phyloP scores from a whole-genome alignment of 2,888 invertebrate genomes.

The Microctonus aethiopoides region DNA sequence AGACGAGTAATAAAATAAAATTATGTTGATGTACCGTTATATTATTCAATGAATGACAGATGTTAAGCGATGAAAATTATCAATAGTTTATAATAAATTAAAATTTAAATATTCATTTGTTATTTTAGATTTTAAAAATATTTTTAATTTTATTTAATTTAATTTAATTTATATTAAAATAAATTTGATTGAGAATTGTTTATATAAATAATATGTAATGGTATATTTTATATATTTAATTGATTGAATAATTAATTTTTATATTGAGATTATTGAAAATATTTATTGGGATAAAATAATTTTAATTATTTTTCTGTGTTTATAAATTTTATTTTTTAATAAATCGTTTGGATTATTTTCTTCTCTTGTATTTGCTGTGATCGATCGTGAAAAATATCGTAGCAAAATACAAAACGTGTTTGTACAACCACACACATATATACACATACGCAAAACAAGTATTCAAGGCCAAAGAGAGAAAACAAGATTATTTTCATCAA shows the following conservation, averaged over 20 bases:
- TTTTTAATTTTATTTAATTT: too few species aligned
- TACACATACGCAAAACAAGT: constrained; percentile 27
- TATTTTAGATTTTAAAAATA: too few species aligned
- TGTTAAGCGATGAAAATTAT: background rate
- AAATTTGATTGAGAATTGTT: too few species aligned
- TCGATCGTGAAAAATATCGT: constrained; percentile 1
- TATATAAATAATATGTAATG: too few species aligned
- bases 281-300: too few species aligned
- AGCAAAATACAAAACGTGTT: constrained; percentile 13
- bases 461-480: constrained; percentile 21
- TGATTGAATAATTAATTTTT: too few species aligned
- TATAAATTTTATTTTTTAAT: background rate
- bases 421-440: background rate
- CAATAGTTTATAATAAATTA: background rate
- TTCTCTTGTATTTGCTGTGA: background rate
- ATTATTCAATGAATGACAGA: background rate
- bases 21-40: background rate
- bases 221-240: too few species aligned
- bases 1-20: background rate
- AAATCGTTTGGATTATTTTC: background rate
- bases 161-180: too few species aligned
- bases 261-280: too few species aligned
- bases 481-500: constrained; percentile 6
- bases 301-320: too few species aligned
- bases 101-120: background rate